These are phyloP conservation scores for Folsomia manolachei DNA, from an alignment of 2,888 invertebrate species.

Conservation along the genomic window DNA sequence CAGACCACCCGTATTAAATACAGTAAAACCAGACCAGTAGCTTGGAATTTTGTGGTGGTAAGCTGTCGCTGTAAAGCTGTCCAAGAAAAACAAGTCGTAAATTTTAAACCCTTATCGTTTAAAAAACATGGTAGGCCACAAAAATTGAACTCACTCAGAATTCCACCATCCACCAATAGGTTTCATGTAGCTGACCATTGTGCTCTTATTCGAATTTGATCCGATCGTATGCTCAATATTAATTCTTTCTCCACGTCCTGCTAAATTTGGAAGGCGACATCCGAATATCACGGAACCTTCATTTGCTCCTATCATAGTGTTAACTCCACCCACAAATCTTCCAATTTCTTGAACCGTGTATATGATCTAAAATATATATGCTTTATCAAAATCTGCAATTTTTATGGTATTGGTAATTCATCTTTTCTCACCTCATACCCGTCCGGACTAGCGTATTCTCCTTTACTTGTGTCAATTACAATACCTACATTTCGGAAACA, in stretches of 20 bases:
- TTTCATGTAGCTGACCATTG: conserved; percentile 75
- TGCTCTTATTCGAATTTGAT: conserved; percentile 74
- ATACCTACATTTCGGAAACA: conserved; percentile 85
- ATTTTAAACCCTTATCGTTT: no score
- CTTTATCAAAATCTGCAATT: conserved; percentile 11
- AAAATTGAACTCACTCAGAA: conserved; percentile 41
- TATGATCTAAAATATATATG: conserved; percentile 63
- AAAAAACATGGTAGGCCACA: no score
- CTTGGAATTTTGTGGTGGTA: conserved; percentile 74
- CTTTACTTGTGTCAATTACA: conserved; percentile 81
- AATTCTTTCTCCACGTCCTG: conserved; percentile 81
- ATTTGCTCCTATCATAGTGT: conserved; percentile 85
- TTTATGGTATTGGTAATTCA: no score
- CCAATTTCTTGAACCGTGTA: conserved; percentile 81
- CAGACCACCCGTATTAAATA: conserved; percentile 72
- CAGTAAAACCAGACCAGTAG: conserved; percentile 77
- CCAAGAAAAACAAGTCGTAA: no score
- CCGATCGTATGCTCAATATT: conserved; percentile 82
- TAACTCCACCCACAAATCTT: conserved; percentile 77
- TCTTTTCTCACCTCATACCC: conserved; percentile 67
- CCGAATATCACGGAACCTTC: conserved; percentile 80
- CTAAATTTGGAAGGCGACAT: conserved; percentile 74
- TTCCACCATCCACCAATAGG: conserved; percentile 67
- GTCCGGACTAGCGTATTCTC: conserved; percentile 70
- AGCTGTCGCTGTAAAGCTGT: conserved; percentile 54